Conservation (phyloP, 1,140 invertebrate species). For the Drosophila eugracilis region DNA sequence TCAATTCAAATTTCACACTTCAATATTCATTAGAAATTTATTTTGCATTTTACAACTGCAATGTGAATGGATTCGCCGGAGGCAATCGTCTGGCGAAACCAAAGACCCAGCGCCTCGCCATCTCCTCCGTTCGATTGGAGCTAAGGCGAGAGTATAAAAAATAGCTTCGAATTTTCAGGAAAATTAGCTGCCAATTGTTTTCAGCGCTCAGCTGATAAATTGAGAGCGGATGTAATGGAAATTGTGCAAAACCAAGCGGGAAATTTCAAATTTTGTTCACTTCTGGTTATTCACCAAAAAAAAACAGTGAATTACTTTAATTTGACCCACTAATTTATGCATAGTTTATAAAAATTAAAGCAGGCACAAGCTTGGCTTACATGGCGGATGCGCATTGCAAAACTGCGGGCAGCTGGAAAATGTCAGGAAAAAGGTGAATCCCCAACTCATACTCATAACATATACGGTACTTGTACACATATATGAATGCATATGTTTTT, state of each 20-base stretch:
- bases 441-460: no score
- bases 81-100: constrained; percentile 35
- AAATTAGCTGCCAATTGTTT: constrained; percentile 82
- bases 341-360: constrained; percentile 78
- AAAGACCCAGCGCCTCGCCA: constrained; percentile 44
- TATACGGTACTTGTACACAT: no score
- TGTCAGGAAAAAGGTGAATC: constrained; percentile 47
- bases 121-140: constrained; percentile 21
- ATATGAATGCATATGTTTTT: constrained; percentile 34
- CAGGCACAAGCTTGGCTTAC: constrained; percentile 39
- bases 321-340: constrained; percentile 40
- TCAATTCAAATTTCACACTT: constrained; percentile 83
- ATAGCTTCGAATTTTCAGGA: constrained; percentile 72
- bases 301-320: constrained; percentile 48
- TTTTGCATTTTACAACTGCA: constrained; percentile 75
- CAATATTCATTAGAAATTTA: constrained; percentile 83
- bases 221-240: constrained; percentile 55
- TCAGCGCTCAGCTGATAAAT: constrained; percentile 72
- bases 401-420: constrained; percentile 45
- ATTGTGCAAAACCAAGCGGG: constrained; percentile 76
- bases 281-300: constrained; percentile 4
- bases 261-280: constrained; percentile 52
- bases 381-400: constrained; percentile 66
- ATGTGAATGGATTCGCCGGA: constrained; percentile 37
- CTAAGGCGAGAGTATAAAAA: constrained; percentile 53